Percentiles rank a stretch among this genome's conserved stretches.
These are phyloP conservation scores for Delphinus delphis DNA, from an alignment of 2,113 vertebrate species.

Conservation along the genomic window DNA sequence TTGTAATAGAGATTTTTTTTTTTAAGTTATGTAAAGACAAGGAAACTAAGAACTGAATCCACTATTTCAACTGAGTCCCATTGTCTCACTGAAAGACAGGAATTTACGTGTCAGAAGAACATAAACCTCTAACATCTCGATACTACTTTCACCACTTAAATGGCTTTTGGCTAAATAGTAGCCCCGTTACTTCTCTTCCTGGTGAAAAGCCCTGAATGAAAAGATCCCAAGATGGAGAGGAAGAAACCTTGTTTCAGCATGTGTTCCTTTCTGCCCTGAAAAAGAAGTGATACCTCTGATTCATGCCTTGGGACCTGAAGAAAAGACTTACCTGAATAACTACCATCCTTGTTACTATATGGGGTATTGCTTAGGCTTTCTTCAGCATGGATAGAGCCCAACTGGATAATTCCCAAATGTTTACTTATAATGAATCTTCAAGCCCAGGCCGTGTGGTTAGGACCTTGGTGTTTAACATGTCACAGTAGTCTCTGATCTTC, in stretches of 20 bases:
- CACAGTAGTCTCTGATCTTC: neutral
- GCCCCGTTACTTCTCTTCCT: neutral
- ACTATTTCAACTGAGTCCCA: slow-evolving; percentile 66
- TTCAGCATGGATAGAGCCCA: neutral
- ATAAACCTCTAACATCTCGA: slow-evolving; percentile 54
- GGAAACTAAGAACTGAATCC: slow-evolving; percentile 62
- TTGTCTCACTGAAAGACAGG: slow-evolving; percentile 65
- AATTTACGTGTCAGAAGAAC: slow-evolving; percentile 66
- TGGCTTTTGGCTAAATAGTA: slow-evolving; percentile 32
- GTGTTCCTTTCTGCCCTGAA: slow-evolving; percentile 27
- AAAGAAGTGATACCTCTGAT: neutral
- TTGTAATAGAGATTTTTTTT: slow-evolving; percentile 65
- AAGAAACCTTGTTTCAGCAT: slow-evolving; percentile 36
- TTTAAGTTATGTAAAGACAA: slow-evolving; percentile 72
- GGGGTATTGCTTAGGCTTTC: neutral
- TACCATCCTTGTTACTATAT: slow-evolving; percentile 37
- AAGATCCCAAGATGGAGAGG: slow-evolving; percentile 50
- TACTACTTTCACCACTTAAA: slow-evolving; percentile 39
- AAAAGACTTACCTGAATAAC: slow-evolving; percentile 40
- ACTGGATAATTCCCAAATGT: slow-evolving; percentile 39
- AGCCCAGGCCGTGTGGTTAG: neutral
- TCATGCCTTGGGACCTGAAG: neutral
- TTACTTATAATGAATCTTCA: neutral
- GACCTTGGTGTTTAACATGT: neutral
- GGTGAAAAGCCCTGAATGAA: slow-evolving; percentile 33